Conservation (phyloP, 2,888 invertebrate genomes). For the Acanthosepion esculentum region DNA sequence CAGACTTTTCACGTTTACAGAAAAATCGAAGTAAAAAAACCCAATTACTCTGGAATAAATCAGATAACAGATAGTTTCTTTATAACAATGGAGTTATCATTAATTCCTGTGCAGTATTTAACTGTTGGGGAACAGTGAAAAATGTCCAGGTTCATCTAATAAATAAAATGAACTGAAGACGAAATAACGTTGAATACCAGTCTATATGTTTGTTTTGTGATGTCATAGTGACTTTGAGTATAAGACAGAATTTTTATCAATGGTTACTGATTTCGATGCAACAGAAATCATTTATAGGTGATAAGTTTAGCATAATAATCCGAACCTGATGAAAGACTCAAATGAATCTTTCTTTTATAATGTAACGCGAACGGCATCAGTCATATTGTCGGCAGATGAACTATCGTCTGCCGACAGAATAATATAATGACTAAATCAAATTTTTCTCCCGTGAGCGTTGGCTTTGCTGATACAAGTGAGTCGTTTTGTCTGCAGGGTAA, state of each 20-base stretch:
- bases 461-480: background rate
- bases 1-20: no score
- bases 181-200: background rate
- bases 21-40: background rate
- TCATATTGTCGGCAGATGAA: background rate
- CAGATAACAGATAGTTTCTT: background rate
- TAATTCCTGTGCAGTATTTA: background rate
- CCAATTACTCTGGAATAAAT: background rate
- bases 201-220: background rate
- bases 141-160: background rate
- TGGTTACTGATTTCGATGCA: background rate
- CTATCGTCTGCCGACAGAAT: background rate
- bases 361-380: background rate
- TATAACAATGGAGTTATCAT: background rate
- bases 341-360: background rate
- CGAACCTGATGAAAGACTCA: background rate
- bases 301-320: constrained; percentile 18
- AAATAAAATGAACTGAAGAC: background rate
- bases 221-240: background rate
- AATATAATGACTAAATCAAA: background rate
- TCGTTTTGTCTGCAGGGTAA: background rate
- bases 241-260: background rate
- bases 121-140: background rate
- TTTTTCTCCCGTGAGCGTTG: background rate
- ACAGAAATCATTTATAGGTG: constrained; percentile 4